A percentile compares a stretch with the other conserved stretches of the same genome.
Conservation (phyloP, 2,797 vertebrate species). For the Clarias fuscus region DNA sequence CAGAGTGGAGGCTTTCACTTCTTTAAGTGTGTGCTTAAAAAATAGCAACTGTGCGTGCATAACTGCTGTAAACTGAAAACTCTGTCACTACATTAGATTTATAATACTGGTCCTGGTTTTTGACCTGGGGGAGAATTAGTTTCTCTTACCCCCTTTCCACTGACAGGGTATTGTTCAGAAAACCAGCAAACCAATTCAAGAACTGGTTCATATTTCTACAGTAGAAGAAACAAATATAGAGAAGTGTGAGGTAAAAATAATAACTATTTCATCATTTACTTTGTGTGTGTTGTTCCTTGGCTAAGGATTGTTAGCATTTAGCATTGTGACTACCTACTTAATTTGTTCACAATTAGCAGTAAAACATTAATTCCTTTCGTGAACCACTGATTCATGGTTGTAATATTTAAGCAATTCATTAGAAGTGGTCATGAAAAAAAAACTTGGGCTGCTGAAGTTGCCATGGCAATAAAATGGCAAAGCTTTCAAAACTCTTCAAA, state of each 20-base stretch:
- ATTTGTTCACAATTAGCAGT: not conserved
- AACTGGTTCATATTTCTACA: not conserved
- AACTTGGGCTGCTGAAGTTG: conserved; percentile 4
- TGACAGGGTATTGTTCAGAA: not conserved
- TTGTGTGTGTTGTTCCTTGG: not conserved
- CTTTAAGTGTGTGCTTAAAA: conserved; percentile 23
- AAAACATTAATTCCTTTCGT: not conserved
- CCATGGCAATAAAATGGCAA: not conserved
- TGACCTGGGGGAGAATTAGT: not conserved
- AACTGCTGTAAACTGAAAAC: conserved; percentile 19
- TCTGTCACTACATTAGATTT: not conserved
- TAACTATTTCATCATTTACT: not conserved
- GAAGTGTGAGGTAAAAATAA: not conserved
- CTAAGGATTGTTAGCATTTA: not conserved
- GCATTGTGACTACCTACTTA: not conserved
- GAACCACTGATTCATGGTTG: not conserved
- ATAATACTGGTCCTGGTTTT: not conserved
- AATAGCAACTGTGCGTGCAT: not conserved
- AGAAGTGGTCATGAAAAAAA: not conserved
- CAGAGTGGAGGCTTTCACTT: not conserved
- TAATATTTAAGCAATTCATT: conserved; percentile 8
- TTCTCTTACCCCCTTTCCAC: not conserved
- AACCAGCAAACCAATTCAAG: not conserved
- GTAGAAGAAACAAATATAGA: not conserved
- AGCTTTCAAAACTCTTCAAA: not conserved